Evolutionary conservation across 2,888 invertebrate species (phyloP).

Genomic region (Blomia tropicalis): DNA sequence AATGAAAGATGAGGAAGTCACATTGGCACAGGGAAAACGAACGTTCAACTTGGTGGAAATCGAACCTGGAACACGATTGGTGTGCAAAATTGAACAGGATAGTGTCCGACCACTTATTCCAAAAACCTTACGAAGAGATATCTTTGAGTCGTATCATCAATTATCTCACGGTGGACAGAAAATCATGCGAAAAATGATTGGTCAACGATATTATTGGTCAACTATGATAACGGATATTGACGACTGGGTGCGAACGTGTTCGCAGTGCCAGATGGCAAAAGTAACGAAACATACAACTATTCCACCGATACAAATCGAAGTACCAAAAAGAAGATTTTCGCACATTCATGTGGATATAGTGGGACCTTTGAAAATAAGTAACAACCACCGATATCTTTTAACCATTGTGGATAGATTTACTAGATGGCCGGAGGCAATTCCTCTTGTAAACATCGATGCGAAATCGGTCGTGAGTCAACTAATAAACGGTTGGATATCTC

Average conservation of each 20-base stretch:
- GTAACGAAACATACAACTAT: slow-evolving; percentile 32
- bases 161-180: neutral
- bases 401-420: slow-evolving; percentile 32
- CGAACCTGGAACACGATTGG: neutral
- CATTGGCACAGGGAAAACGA: neutral
- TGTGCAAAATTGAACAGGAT: slow-evolving; percentile 15
- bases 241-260: slow-evolving; percentile 32
- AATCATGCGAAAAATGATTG: neutral
- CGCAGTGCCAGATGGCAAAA: slow-evolving; percentile 34
- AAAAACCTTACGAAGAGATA: neutral
- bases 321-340: slow-evolving; percentile 32
- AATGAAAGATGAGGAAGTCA: neutral
- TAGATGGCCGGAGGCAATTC: slow-evolving; percentile 27
- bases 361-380: slow-evolving; percentile 34
- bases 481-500: neutral
- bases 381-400: slow-evolving; percentile 28
- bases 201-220: slow-evolving; percentile 14
- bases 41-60: neutral
- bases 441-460: slow-evolving; percentile 34
- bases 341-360: slow-evolving; percentile 38
- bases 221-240: slow-evolving; percentile 28
- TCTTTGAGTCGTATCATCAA: slow-evolving; percentile 1
- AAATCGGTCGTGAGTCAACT: slow-evolving; percentile 26
- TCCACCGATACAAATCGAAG: slow-evolving; percentile 27
- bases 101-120: slow-evolving; percentile 17